Base-by-base conservation (phyloP, 53 echinoderm and acorn worm genomes). In the Echinometra lucunter region DNA sequence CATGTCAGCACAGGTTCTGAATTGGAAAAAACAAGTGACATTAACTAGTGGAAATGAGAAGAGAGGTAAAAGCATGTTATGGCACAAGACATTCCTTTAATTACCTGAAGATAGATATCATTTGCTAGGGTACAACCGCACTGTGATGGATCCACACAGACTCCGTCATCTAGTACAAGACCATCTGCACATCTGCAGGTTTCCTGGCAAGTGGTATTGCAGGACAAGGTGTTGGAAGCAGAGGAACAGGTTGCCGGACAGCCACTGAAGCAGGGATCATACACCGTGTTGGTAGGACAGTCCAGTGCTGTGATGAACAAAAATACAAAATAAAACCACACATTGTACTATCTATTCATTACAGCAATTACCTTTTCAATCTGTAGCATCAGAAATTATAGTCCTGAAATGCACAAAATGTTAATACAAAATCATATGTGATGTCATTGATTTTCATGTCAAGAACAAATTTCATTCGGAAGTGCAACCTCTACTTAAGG, bases 191-290 rank as follows among this genome's bases (percentile, higher is more conserved):
- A 96, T 63, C 93, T 38, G 28, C 96, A 96, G 2, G 93, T 95
- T 92, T 95, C 95, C 57, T 95, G 92, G 55, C 98, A 98, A 75
- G 96, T 70, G n/a, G 72, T 66, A n/a, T 95, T 93, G 67, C 97
- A 96, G 90, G 57, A 45, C 57, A 40, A 44, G 0, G 23, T 7
- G 45, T 3, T 32, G 25, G 70, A 9, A 42, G 96, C 91, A 83
- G 94, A 92, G 16, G 96, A 91, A 92, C 98, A 98, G 30, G 98
- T 94, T 32, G 90, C 28, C 10, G 40, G 55, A 53, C 98, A 97
- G 7, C 96, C 95, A 53, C 70, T 89, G 58, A 74, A 96, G 55
- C 98, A 98, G 57, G 92, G 67, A 25, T 97, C 95, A 60, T 95
- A 98, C 18, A 95, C 92, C 34, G 72, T 90, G 47, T 92, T 95